Percentiles rank a stretch among this genome's conserved stretches.
These are phyloP conservation scores for Apeira syringaria DNA, from an alignment of 2,888 invertebrate species.

Conservation along the genomic window DNA sequence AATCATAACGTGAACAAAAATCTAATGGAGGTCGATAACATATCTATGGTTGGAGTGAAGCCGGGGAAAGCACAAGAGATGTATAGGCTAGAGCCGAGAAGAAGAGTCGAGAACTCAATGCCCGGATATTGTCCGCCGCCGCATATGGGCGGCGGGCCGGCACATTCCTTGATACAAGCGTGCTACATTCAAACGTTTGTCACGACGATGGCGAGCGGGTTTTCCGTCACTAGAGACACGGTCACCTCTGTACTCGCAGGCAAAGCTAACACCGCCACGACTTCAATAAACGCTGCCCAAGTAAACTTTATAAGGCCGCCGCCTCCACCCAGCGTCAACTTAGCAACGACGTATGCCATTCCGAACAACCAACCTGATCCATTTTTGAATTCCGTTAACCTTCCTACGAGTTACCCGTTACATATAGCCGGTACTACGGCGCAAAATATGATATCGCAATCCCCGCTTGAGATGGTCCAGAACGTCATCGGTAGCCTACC, in stretches of 20 bases:
- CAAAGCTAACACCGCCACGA: conserved; percentile 89
- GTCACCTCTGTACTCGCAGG: conserved; percentile 92
- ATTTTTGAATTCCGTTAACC: conserved; percentile 73
- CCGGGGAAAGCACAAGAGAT: conserved; percentile 60
- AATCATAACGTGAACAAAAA: conserved; percentile 78
- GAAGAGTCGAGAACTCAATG: conserved; percentile 66
- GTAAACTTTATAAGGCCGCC: conserved; percentile 70
- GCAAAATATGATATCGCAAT: conserved; percentile 80
- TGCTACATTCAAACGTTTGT: conserved; percentile 74
- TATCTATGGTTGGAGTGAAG: conserved; percentile 77
- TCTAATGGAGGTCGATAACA: conserved; percentile 79
- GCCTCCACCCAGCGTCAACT: conserved; percentile 68
- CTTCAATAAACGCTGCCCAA: conserved; percentile 87
- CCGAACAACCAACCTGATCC: conserved; percentile 77
- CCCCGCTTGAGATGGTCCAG: conserved; percentile 91
- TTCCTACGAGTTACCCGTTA: conserved; percentile 70
- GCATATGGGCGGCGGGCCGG: conserved; percentile 73
- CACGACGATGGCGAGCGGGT: conserved; percentile 86
- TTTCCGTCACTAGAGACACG: conserved; percentile 91
- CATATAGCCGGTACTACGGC: conserved; percentile 78
- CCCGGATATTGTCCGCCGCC: conserved; percentile 78
- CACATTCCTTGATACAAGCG: conserved; percentile 68
- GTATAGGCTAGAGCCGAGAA: conserved; percentile 53
- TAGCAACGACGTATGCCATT: conserved; percentile 71
- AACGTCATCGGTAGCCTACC: conserved; percentile 89